phyloP scores from a whole-genome alignment of 2,888 invertebrate species.

The Trachelus iudaicus region DNA sequence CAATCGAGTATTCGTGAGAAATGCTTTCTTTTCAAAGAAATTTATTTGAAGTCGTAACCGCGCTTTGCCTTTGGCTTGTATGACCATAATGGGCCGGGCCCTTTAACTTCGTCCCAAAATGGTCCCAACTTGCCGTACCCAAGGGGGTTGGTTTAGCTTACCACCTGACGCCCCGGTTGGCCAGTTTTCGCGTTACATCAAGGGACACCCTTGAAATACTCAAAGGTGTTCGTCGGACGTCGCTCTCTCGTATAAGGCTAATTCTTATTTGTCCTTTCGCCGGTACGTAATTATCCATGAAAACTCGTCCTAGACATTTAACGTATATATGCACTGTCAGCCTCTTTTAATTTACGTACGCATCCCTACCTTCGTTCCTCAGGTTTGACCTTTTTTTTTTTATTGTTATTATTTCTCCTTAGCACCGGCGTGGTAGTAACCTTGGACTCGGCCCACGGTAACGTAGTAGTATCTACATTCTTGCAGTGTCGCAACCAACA shows the following conservation, averaged over 20 bases:
- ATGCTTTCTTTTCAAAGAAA: background rate
- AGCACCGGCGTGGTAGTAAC: conserved; percentile 14
- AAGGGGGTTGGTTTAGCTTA: conserved; percentile 23
- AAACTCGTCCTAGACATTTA: background rate
- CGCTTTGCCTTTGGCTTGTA: background rate
- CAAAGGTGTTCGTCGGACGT: background rate
- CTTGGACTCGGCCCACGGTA: conserved; percentile 18
- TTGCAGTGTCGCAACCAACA: conserved; percentile 16
- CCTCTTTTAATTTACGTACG: background rate
- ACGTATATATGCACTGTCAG: background rate
- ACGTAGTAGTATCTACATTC: conserved; percentile 12
- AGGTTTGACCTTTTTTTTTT: background rate
- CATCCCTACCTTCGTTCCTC: background rate
- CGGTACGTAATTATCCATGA: background rate
- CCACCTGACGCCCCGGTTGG: conserved; percentile 32
- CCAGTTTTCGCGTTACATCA: background rate
- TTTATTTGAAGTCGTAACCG: background rate
- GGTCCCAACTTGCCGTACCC: conserved; percentile 11
- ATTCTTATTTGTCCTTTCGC: background rate
- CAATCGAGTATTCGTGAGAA: background rate
- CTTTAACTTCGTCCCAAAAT: background rate
- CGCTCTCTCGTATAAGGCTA: background rate
- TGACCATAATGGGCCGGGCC: background rate
- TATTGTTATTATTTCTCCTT: background rate
- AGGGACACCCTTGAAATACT: background rate